Conservation (phyloP, 1,140 invertebrate genomes). For the Psix sp. region DNA sequence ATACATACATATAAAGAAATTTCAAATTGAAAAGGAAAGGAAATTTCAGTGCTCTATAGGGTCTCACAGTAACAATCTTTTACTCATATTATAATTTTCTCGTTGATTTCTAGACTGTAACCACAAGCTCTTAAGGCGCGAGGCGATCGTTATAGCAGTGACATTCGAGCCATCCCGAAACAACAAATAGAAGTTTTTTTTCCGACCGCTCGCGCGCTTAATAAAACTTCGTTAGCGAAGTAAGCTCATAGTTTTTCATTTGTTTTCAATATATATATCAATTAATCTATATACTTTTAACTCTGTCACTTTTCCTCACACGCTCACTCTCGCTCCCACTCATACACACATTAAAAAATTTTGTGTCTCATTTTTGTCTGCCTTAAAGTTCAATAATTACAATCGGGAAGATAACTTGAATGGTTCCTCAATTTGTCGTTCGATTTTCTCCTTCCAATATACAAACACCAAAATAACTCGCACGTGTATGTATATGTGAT, state of each 20-base stretch:
- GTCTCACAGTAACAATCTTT: constrained; percentile 60
- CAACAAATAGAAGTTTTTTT: constrained; percentile 57
- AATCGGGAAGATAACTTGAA: constrained; percentile 48
- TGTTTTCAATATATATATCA: constrained; percentile 58
- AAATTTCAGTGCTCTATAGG: constrained; percentile 37
- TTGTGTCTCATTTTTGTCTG: constrained; percentile 46
- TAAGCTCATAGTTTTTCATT: constrained; percentile 59
- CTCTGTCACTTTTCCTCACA: constrained; percentile 10
- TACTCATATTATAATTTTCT: constrained; percentile 59
- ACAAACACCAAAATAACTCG: constrained; percentile 53
- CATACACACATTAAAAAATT: constrained; percentile 52
- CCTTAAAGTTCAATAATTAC: constrained; percentile 50
- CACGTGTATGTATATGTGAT: constrained; percentile 32
- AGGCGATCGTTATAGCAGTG: constrained; percentile 47
- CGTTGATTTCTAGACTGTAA: constrained; percentile 59
- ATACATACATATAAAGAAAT: no score
- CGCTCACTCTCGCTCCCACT: constrained; percentile 13
- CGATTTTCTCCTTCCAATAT: constrained; percentile 36
- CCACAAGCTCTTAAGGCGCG: constrained; percentile 61
- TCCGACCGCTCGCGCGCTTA: constrained; percentile 53
- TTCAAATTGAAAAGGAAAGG: neutral
- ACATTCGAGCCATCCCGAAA: constrained; percentile 50
- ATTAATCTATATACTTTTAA: constrained; percentile 59
- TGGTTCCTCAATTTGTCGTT: constrained; percentile 34
- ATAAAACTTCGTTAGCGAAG: constrained; percentile 57